Conservation (phyloP, 2,888 invertebrate genomes). For the Silvanus unidentatus region DNA sequence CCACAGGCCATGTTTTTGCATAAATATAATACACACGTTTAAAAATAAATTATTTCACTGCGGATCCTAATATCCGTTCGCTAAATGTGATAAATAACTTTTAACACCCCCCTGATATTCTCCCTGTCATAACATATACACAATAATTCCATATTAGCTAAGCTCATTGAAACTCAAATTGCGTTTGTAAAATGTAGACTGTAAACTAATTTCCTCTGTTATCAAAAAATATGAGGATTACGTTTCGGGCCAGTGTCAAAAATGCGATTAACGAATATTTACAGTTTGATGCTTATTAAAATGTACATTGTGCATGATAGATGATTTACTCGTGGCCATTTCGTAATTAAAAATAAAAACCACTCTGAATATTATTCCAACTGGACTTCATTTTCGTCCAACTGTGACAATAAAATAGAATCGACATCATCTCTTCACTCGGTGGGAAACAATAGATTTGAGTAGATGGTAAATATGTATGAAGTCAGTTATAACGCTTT, state of each 20-base stretch:
- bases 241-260: neutral
- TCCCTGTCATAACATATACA: neutral
- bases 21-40: no score
- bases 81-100: constrained; percentile 2
- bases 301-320: neutral
- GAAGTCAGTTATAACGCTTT: constrained; percentile 38
- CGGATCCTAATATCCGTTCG: no score
- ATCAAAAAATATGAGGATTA: constrained; percentile 3
- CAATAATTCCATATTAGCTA: constrained; percentile 6
- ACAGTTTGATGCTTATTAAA: constrained; percentile 1
- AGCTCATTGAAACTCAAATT: constrained; percentile 6
- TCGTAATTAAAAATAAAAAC: no score
- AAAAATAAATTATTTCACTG: no score
- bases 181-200: constrained; percentile 5
- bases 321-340: no score
- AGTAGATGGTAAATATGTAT: constrained; percentile 37
- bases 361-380: no score
- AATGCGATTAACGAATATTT: constrained; percentile 2
- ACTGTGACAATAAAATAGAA: constrained; percentile 17
- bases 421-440: constrained; percentile 18
- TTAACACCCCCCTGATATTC: neutral
- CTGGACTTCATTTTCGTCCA: neutral
- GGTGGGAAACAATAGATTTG: constrained; percentile 27
- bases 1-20: no score
- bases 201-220: constrained; percentile 3